Evolutionary conservation across 2,888 invertebrate species (phyloP).

Genomic region (Monopis laevigella): DNA sequence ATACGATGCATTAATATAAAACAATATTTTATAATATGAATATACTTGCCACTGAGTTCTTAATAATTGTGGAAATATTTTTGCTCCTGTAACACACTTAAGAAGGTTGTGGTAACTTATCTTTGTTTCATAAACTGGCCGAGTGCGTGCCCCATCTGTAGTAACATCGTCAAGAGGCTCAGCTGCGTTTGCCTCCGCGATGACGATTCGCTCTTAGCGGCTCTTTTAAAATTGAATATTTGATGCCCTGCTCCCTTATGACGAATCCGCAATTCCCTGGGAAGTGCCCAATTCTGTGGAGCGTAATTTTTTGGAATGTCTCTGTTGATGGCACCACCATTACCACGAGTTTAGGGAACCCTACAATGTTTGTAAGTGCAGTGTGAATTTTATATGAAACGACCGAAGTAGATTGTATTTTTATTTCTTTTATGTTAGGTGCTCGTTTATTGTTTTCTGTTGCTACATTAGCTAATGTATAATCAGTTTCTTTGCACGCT

Average conservation of each 20-base stretch:
- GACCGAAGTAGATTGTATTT: background rate
- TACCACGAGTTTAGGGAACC: too few species aligned
- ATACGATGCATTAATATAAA: too few species aligned
- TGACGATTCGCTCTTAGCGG: conserved; percentile 67
- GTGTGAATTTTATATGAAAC: conserved; percentile 5
- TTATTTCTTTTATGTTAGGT: too few species aligned
- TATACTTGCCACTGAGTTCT: too few species aligned
- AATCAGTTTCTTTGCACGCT: conserved; percentile 6
- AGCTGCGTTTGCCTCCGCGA: conserved; percentile 59
- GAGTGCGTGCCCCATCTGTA: conserved; percentile 64
- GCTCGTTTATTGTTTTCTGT: conserved; percentile 2
- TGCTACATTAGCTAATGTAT: conserved; percentile 4
- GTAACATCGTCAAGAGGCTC: conserved; percentile 58
- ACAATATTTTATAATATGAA: too few species aligned
- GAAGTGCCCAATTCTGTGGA: conserved; percentile 42
- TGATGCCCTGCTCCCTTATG: conserved; percentile 63
- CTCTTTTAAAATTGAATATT: conserved; percentile 68
- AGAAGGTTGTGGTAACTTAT: conserved; percentile 53
- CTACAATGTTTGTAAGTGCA: conserved; percentile 2
- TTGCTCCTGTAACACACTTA: background rate
- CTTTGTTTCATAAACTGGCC: conserved; percentile 35
- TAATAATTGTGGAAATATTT: conserved; percentile 5
- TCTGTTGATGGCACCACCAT: conserved; percentile 44
- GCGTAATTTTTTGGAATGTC: conserved; percentile 56
- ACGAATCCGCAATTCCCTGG: conserved; percentile 50